Evolutionary conservation across 1,140 invertebrate species (phyloP), one percentile per base, ranked within the genome.

Genomic region (Megathymus violae): DNA sequence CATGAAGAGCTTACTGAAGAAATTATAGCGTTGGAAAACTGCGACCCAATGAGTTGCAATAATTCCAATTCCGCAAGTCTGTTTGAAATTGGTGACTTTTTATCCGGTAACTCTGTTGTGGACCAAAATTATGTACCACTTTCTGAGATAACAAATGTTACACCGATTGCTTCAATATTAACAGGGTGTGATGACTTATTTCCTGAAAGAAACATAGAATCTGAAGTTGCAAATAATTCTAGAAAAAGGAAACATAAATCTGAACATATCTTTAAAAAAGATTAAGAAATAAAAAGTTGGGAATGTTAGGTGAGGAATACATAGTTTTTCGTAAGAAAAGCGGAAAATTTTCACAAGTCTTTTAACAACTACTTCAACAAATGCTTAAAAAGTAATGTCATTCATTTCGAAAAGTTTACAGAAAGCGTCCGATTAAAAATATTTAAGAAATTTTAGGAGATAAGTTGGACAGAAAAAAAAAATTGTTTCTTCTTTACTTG

Each of bases 331-430:
- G n/a, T 13, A 52, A 16, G 25, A 63, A 44, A 10, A 9, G 59
- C 38, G 47, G 58, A 48, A 59, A 51, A 50, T 59, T 48, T 7
- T 13, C 16, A 64, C 34, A 64, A 64, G 46, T 59, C 11, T 61
- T 19, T 64, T 51, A 40, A 2, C 58, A 64, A 59, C 52, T 36
- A 47, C 0, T 46, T 15, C 36, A 59, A n/a, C 15, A 34, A 47
- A 6, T 59, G 56, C 47, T 17, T 47, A 1, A 47, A 15, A 0
- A 54, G 62, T 43, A 64, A 54, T 1, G 50, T 56, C 1, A 47
- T 54, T 47, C 19, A 64, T 27, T 64, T 41, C 11, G 31, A 54
- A 56, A 44, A 64, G 17, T 56, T 64, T 46, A 47, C 61, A 9
- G 61, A 63, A 25, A 16, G 4, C 1, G 41, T 54, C 15, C 40